phyloP scores from a whole-genome alignment of 2,888 invertebrate genomes.

The Conistra vaccinii region DNA sequence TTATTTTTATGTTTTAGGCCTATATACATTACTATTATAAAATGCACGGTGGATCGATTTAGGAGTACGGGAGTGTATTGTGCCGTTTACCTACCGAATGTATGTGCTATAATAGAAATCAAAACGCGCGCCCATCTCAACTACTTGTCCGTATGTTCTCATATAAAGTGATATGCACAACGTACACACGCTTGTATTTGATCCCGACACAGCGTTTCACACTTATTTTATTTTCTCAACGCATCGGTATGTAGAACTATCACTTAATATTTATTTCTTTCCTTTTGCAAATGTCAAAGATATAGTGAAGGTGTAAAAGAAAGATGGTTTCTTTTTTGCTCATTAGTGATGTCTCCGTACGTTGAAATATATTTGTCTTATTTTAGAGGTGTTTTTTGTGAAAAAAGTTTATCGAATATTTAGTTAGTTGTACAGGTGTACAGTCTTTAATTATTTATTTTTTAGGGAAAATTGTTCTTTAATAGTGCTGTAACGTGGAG shows the following conservation, averaged over 20 bases:
- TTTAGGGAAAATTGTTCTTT: not conserved
- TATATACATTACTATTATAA: too few species aligned
- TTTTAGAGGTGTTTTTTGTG: not conserved
- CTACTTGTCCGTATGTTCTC: slow-evolving; percentile 19
- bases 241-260: slow-evolving; percentile 36
- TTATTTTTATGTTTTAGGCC: too few species aligned
- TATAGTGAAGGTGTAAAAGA: slow-evolving; percentile 8
- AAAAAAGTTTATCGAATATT: not conserved
- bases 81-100: not conserved
- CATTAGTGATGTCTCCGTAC: slow-evolving; percentile 20
- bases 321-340: slow-evolving; percentile 3
- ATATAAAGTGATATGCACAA: slow-evolving; percentile 14
- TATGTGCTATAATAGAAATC: not conserved
- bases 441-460: not conserved
- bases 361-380: not conserved
- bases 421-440: too few species aligned
- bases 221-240: slow-evolving; percentile 54
- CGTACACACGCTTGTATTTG: slow-evolving; percentile 36
- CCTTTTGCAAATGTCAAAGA: slow-evolving; percentile 12
- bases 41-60: too few species aligned
- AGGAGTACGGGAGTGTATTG: too few species aligned
- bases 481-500: too few species aligned
- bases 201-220: slow-evolving; percentile 24
- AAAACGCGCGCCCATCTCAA: not conserved
- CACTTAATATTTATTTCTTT: slow-evolving; percentile 33